Evolutionary conservation across 2,113 vertebrate species (phyloP).

Genomic region (Ochotona curzoniae): DNA sequence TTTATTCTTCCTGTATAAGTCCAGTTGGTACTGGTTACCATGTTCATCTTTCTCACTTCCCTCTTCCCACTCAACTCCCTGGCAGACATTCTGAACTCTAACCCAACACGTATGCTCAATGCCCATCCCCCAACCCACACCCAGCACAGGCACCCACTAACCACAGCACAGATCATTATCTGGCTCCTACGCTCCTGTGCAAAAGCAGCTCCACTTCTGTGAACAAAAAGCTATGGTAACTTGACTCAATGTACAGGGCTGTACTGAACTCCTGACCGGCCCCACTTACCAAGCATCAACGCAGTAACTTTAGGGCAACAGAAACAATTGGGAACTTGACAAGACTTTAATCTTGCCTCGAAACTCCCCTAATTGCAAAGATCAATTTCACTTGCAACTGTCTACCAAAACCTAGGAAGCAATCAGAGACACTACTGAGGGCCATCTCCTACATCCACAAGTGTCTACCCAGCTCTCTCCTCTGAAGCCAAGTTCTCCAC

Average conservation of each 20-base stretch:
- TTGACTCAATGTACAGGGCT: conserved; percentile 71
- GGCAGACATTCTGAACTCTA: background rate
- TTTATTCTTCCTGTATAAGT: conserved; percentile 15
- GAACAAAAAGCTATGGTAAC: conserved; percentile 78
- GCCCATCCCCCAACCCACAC: conserved; percentile 29
- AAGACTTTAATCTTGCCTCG: conserved; percentile 6
- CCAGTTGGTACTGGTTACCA: background rate
- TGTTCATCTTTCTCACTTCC: conserved; percentile 16
- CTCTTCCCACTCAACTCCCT: conserved; percentile 29
- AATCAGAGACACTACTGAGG: conserved; percentile 31
- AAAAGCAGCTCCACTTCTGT: conserved; percentile 77
- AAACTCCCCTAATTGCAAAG: conserved; percentile 13
- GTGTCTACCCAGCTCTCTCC: background rate
- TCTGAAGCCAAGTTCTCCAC: conserved; percentile 50
- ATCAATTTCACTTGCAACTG: background rate
- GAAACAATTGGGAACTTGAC: conserved; percentile 14
- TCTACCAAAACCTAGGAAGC: conserved; percentile 41
- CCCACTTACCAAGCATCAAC: background rate
- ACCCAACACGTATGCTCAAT: background rate
- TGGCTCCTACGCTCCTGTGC: conserved; percentile 73
- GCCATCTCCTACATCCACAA: background rate
- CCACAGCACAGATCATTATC: conserved; percentile 75
- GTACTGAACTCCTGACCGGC: conserved; percentile 41
- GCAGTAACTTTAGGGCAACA: conserved; percentile 22
- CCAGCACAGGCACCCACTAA: conserved; percentile 70